Conservation (phyloP, 2,888 invertebrate genomes). For the Dilophus febrilis region DNA sequence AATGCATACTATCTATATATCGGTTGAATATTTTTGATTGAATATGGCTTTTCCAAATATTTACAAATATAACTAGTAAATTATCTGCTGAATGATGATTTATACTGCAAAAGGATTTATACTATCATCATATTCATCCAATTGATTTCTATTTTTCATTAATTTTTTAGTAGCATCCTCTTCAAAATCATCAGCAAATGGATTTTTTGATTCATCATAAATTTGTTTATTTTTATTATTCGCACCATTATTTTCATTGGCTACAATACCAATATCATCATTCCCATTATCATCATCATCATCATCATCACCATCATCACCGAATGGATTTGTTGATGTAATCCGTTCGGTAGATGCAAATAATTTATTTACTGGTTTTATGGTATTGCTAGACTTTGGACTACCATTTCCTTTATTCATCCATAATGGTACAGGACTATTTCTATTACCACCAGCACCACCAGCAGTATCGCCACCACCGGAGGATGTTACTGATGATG, state of each 20-base stretch:
- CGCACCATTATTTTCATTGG: background rate
- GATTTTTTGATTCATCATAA: constrained; percentile 20
- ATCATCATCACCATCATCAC: constrained; percentile 8
- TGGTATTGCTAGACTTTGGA: constrained; percentile 3
- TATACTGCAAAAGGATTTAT: constrained; percentile 51
- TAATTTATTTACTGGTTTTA: background rate
- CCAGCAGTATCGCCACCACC: too few relatives aligned
- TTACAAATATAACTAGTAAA: too few relatives aligned
- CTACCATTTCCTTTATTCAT: too few relatives aligned
- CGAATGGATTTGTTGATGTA: constrained; percentile 12
- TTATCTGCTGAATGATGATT: too few relatives aligned
- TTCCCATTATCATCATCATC: constrained; percentile 7
- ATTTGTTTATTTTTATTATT: constrained; percentile 10
- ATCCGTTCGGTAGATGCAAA: background rate
- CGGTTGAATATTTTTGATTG: too few relatives aligned
- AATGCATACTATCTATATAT: too few relatives aligned
- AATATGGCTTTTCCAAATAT: too few relatives aligned
- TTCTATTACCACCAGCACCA: background rate
- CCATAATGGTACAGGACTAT: background rate
- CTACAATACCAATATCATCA: constrained; percentile 7
- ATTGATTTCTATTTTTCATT: constrained; percentile 48
- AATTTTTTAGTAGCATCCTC: too few relatives aligned
- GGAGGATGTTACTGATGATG: too few relatives aligned
- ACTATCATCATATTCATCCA: constrained; percentile 56
- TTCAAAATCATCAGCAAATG: constrained; percentile 23